These are phyloP conservation scores for Drosophila bocki DNA, from an alignment of 1,140 invertebrate species.

Conservation along the genomic window DNA sequence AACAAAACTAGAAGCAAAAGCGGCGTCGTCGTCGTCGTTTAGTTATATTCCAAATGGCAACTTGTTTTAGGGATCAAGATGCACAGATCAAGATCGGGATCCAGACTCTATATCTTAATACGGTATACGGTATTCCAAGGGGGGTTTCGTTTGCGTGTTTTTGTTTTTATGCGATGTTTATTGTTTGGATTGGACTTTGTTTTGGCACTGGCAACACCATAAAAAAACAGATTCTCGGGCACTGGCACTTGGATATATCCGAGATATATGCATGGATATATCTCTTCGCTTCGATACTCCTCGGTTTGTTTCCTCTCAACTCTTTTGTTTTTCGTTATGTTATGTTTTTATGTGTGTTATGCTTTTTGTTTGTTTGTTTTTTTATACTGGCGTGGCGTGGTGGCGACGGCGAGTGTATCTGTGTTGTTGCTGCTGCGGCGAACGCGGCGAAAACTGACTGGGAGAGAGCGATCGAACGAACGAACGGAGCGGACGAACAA, in stretches of 20 bases:
- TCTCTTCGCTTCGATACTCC: slow-evolving; percentile 11
- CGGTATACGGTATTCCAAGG: slow-evolving; percentile 21
- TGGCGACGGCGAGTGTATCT: slow-evolving; percentile 33
- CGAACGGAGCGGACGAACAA: slow-evolving; percentile 25
- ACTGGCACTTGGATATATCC: slow-evolving; percentile 47
- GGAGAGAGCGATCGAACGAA: slow-evolving; percentile 29
- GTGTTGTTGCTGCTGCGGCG: slow-evolving; percentile 35
- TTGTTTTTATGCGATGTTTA: slow-evolving; percentile 30
- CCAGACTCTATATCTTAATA: slow-evolving; percentile 10
- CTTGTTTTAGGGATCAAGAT: slow-evolving; percentile 18
- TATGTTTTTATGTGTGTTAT: slow-evolving; percentile 10
- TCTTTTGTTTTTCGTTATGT: slow-evolving; percentile 19
- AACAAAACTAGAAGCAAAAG: slow-evolving; percentile 48
- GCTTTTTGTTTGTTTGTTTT: slow-evolving; percentile 20
- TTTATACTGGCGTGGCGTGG: slow-evolving; percentile 16
- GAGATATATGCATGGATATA: slow-evolving; percentile 23
- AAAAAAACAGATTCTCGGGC: slow-evolving; percentile 52
- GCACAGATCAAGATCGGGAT: slow-evolving; percentile 14
- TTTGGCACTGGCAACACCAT: slow-evolving; percentile 49
- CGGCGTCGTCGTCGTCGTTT: slow-evolving; percentile 6
- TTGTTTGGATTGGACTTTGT: slow-evolving; percentile 27
- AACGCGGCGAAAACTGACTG: slow-evolving; percentile 33
- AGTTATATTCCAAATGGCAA: slow-evolving; percentile 42
- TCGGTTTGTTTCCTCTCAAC: slow-evolving; percentile 12
- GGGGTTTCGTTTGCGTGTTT: not conserved